Percentiles rank a stretch among this genome's conserved stretches.
Conservation (phyloP, 2,113 vertebrate species). For the Tupaia tana region DNA sequence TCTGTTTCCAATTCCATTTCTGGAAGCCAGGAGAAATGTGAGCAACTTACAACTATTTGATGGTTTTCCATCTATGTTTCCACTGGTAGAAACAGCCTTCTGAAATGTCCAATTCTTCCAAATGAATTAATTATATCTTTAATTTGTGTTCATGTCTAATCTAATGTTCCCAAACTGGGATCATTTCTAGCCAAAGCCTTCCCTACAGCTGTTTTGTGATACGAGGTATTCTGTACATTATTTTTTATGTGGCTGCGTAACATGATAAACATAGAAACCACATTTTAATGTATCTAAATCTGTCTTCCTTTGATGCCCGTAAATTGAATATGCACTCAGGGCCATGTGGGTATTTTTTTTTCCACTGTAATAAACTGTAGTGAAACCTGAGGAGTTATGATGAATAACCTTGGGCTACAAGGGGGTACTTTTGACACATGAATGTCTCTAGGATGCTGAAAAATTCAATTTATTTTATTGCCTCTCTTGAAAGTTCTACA, state of each 20-base stretch:
- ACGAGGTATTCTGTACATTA: slow-evolving; percentile 59
- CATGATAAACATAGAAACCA: slow-evolving; percentile 50
- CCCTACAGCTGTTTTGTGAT: slow-evolving; percentile 18
- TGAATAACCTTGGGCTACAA: slow-evolving; percentile 16
- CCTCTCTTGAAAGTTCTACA: slow-evolving; percentile 62
- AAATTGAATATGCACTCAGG: background rate
- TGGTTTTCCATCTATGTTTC: slow-evolving; percentile 67
- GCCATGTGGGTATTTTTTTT: slow-evolving; percentile 54
- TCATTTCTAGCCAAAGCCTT: slow-evolving; percentile 54
- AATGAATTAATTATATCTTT: slow-evolving; percentile 68
- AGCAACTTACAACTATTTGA: slow-evolving; percentile 55
- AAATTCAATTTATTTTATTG: slow-evolving; percentile 62
- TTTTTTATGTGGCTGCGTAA: slow-evolving; percentile 62
- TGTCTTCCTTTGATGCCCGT: slow-evolving; percentile 38
- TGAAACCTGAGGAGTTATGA: slow-evolving; percentile 52
- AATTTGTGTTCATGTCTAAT: slow-evolving; percentile 49
- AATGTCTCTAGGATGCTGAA: slow-evolving; percentile 16
- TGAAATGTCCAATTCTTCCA: slow-evolving; percentile 63
- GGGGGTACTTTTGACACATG: background rate
- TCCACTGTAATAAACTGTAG: slow-evolving; percentile 49
- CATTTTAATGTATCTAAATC: slow-evolving; percentile 63
- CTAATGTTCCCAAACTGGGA: background rate
- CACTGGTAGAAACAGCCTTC: slow-evolving; percentile 47
- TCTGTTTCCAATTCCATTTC: slow-evolving; percentile 81
- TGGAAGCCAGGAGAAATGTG: slow-evolving; percentile 72